phyloP scores from a whole-genome alignment of 2,888 invertebrate genomes.

The Tachystola acroxantha region DNA sequence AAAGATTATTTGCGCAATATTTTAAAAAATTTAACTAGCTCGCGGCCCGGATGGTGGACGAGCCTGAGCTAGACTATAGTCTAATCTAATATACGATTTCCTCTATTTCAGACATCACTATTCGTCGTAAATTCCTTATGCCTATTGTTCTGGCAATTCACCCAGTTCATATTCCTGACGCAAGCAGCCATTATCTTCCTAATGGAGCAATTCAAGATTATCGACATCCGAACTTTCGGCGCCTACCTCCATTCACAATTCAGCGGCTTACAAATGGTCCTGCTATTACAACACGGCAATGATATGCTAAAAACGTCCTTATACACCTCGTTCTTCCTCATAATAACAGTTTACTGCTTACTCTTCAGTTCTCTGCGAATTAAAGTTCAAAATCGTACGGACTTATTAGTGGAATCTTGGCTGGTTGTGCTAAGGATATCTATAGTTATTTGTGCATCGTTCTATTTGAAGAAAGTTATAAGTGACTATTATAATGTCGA shows the following conservation, averaged over 20 bases:
- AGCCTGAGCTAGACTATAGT: too few relatives aligned
- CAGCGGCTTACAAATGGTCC: slow-evolving; percentile 58
- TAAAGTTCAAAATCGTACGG: slow-evolving; percentile 42
- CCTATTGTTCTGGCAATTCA: slow-evolving; percentile 86
- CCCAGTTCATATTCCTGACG: slow-evolving; percentile 88
- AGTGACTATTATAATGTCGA: slow-evolving; percentile 48
- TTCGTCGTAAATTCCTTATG: slow-evolving; percentile 63
- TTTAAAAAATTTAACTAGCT: too few relatives aligned
- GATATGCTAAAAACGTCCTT: slow-evolving; percentile 70
- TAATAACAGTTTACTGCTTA: slow-evolving; percentile 49
- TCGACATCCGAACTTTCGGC: slow-evolving; percentile 56
- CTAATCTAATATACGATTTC: too few relatives aligned
- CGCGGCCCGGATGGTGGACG: too few relatives aligned
- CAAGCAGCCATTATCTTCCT: slow-evolving; percentile 86
- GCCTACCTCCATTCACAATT: slow-evolving; percentile 60
- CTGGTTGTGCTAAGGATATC: slow-evolving; percentile 38
- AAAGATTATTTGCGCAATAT: too few relatives aligned
- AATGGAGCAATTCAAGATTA: slow-evolving; percentile 79
- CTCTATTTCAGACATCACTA: slow-evolving; percentile 52
- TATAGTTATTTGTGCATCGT: slow-evolving; percentile 31
- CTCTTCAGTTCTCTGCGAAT: slow-evolving; percentile 51
- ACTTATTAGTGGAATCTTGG: slow-evolving; percentile 44
- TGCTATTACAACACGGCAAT: slow-evolving; percentile 60
- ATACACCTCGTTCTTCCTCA: slow-evolving; percentile 63
- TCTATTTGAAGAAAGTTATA: slow-evolving; percentile 61